Evolutionary conservation across 2,113 vertebrate species (phyloP).

Genomic region (Corythoichthys intestinalis): DNA sequence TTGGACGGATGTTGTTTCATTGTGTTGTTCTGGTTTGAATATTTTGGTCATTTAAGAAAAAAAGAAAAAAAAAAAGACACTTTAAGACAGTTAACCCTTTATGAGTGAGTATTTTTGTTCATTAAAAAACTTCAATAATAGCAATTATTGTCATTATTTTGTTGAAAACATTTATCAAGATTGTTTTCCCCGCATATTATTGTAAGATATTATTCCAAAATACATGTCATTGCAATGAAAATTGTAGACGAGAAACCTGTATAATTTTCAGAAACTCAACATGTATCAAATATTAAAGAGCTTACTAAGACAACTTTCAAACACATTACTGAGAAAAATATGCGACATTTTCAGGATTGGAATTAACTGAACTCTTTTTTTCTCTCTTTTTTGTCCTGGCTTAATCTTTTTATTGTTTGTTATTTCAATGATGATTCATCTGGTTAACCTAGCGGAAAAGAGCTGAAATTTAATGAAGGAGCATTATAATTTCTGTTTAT

Average conservation of each 20-base stretch:
- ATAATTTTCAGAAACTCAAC: too few species aligned
- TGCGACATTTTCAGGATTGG: background rate
- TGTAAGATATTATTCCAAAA: too few species aligned
- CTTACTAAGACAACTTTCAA: background rate
- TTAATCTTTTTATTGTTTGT: background rate
- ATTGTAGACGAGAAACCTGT: too few species aligned
- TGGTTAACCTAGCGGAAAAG: background rate
- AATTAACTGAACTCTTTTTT: background rate
- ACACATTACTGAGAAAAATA: background rate
- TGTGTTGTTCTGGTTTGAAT: too few species aligned
- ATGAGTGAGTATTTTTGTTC: too few species aligned
- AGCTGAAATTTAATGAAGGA: background rate
- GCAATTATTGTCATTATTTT: too few species aligned
- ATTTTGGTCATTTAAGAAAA: background rate
- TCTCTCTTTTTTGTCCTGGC: background rate
- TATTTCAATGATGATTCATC: conserved; percentile 1
- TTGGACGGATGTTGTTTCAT: too few species aligned
- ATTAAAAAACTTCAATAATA: background rate
- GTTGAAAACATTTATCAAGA: too few species aligned
- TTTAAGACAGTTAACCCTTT: background rate
- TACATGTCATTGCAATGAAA: too few species aligned
- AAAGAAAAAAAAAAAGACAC: background rate
- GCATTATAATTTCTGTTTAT: background rate
- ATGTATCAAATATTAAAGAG: background rate
- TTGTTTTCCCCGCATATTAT: too few species aligned